Evolutionary conservation across 2,797 vertebrate species (phyloP).

Genomic region (Onychomys leucogaster): DNA sequence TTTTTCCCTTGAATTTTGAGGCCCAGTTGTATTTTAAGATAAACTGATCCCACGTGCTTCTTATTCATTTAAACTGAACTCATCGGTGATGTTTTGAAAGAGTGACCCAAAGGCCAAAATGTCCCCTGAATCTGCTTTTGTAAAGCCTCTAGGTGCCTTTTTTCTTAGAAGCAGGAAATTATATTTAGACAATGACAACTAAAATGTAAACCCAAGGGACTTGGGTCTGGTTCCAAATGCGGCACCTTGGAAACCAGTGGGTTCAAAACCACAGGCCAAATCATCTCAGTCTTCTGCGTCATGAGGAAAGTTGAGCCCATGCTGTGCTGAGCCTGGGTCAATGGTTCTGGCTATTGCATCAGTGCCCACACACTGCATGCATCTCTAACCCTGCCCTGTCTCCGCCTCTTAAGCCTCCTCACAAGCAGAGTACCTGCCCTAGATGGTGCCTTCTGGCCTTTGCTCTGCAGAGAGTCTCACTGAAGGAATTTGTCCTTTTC

Average conservation of each 20-base stretch:
- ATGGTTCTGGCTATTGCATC: accelerated
- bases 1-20: slow-evolving; percentile 70
- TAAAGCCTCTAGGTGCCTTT: slow-evolving; percentile 5
- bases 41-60: slow-evolving; percentile 75
- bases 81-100: slow-evolving; percentile 67
- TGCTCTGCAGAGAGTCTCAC: background rate
- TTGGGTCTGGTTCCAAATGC: slow-evolving; percentile 32
- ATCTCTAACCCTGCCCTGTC: background rate
- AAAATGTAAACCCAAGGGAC: background rate
- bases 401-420: background rate
- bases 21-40: slow-evolving; percentile 68
- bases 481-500: background rate
- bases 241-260: slow-evolving; percentile 51
- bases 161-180: slow-evolving; percentile 65
- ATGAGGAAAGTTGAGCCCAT: background rate
- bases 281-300: background rate
- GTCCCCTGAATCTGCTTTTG: background rate
- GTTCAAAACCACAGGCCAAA: background rate
- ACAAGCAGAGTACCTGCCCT: background rate
- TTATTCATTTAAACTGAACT: slow-evolving; percentile 58
- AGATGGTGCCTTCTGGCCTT: background rate
- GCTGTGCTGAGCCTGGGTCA: background rate
- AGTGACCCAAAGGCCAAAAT: slow-evolving; percentile 10
- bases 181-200: slow-evolving; percentile 33
- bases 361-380: accelerated